Evolutionary conservation across 2,113 vertebrate species (phyloP).

Genomic region (Spea multiplicata): DNA sequence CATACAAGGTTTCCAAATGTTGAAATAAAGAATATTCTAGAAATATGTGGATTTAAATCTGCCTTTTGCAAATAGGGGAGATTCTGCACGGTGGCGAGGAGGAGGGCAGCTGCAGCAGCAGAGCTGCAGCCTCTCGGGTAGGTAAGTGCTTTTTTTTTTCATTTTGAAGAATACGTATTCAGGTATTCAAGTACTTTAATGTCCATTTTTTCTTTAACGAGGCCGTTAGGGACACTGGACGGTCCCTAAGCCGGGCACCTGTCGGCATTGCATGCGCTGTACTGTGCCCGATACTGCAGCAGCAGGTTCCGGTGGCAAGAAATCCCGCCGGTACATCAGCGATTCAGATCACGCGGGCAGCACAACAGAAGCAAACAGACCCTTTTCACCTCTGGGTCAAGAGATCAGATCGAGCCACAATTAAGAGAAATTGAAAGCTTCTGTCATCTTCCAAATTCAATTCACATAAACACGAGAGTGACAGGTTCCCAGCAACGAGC

Average conservation of each 20-base stretch:
- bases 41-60: no score
- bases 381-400: constrained; percentile 28
- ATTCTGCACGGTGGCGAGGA: no score
- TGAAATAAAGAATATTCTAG: no score
- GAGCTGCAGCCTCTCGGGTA: no score
- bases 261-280: background rate
- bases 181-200: no score
- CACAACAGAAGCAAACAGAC: constrained; percentile 22
- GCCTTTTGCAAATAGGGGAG: no score
- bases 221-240: no score
- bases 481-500: constrained; percentile 7
- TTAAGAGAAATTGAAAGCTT: constrained; percentile 36
- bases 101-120: no score
- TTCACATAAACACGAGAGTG: constrained; percentile 24
- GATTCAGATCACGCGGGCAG: constrained; percentile 1
- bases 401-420: constrained; percentile 16
- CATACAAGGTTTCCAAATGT: no score
- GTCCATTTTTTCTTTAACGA: no score
- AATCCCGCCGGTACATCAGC: background rate
- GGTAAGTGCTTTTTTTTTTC: no score
- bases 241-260: background rate
- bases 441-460: constrained; percentile 40
- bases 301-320: background rate
- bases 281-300: background rate
- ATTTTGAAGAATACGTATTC: no score